A percentile compares a stretch with the other conserved stretches of the same genome.
phyloP scores from a whole-genome alignment of 2,797 vertebrate species.

The Sparus aurata region DNA sequence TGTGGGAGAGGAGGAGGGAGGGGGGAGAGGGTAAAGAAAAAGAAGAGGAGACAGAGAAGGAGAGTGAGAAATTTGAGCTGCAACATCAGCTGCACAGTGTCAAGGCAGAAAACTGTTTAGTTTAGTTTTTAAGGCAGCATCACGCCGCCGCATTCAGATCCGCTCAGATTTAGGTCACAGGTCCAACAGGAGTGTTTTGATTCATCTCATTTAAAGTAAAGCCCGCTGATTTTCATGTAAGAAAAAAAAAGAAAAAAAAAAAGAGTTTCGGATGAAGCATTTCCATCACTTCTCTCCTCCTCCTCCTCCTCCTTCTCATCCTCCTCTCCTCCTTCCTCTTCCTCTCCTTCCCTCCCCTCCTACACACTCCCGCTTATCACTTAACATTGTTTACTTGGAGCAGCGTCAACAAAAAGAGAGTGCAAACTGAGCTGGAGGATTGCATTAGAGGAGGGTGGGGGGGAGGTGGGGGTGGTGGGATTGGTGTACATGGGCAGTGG shows the following conservation, averaged over 20 bases:
- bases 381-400: constrained; percentile 78
- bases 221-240: neutral
- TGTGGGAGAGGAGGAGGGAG: neutral
- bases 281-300: constrained; percentile 57
- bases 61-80: constrained; percentile 45
- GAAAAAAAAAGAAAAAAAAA: neutral
- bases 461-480: constrained; percentile 6
- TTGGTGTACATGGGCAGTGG: constrained; percentile 70
- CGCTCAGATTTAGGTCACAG: neutral
- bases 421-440: constrained; percentile 69
- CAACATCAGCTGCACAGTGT: constrained; percentile 16
- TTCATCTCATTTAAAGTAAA: constrained; percentile 15
- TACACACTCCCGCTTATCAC: constrained; percentile 76
- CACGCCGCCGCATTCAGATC: neutral
- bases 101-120: neutral
- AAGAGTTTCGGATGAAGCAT: neutral
- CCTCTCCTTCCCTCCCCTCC: constrained; percentile 60
- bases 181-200: neutral
- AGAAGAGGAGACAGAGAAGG: neutral
- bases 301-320: constrained; percentile 32
- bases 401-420: constrained; percentile 69
- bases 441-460: constrained; percentile 53
- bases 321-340: constrained; percentile 36
- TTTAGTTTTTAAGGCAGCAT: neutral
- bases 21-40: neutral